These are phyloP conservation scores for Microplitis demolitor DNA, from an alignment of 1,140 invertebrate genomes.

Conservation along the genomic window DNA sequence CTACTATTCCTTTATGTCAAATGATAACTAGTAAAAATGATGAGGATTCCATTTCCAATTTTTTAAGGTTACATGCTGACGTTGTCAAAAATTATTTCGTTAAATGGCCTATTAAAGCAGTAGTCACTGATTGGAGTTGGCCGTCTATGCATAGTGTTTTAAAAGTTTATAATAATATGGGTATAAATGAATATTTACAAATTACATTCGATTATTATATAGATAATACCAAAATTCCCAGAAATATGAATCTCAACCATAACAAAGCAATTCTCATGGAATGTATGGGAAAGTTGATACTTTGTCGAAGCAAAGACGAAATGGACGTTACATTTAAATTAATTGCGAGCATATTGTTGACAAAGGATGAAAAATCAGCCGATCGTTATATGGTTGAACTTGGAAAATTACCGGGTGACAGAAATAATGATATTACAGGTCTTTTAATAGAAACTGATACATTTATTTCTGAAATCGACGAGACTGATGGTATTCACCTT, in stretches of 20 bases:
- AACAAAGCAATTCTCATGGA: not conserved
- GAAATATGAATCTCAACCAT: not conserved
- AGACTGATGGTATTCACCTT: no score
- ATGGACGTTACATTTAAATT: no score
- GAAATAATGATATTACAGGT: no score
- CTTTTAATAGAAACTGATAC: no score
- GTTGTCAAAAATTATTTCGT: not conserved
- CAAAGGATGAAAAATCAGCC: no score
- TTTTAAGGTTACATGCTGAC: not conserved
- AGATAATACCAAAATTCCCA: not conserved
- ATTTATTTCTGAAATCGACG: no score
- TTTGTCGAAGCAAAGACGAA: no score
- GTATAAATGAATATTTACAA: not conserved
- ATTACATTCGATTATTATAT: not conserved
- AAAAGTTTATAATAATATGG: not conserved
- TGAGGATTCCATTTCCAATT: not conserved
- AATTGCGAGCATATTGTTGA: no score
- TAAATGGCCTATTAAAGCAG: not conserved
- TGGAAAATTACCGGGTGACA: no score
- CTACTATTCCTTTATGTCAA: not conserved
- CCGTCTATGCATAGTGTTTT: not conserved
- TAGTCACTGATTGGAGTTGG: not conserved
- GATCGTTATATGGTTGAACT: no score
- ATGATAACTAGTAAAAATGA: not conserved
- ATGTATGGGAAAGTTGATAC: not conserved